These are phyloP conservation scores for Neolamprologus longior DNA, from an alignment of 2,113 vertebrate genomes.

Conservation along the genomic window DNA sequence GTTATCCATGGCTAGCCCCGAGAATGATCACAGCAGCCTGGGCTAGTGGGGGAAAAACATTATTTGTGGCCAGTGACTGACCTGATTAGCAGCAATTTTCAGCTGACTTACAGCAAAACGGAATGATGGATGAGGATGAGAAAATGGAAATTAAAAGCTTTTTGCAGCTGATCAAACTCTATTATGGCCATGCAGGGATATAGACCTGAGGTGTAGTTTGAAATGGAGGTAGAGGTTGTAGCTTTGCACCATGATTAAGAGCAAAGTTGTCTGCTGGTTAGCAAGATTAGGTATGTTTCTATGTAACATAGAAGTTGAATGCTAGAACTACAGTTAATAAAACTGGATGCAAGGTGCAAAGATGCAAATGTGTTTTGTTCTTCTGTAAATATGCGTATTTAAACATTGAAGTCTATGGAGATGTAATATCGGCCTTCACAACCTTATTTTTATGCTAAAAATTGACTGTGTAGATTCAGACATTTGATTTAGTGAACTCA, in stretches of 20 bases:
- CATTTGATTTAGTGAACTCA: background rate
- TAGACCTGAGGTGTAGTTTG: background rate
- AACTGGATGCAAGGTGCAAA: background rate
- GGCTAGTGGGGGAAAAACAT: background rate
- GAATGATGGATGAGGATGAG: background rate
- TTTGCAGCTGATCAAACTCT: background rate
- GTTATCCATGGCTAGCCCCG: background rate
- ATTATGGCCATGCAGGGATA: background rate
- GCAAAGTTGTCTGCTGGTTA: background rate
- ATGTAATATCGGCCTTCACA: background rate
- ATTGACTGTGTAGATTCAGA: background rate
- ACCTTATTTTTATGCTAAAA: background rate
- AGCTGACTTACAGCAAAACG: background rate
- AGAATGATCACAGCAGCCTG: background rate
- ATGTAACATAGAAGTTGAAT: background rate
- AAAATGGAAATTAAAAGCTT: background rate
- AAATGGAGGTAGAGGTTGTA: background rate
- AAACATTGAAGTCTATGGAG: background rate
- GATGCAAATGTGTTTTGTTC: background rate
- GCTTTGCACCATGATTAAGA: background rate
- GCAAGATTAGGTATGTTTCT: background rate
- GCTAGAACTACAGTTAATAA: background rate
- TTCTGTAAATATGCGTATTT: background rate
- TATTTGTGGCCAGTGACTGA: background rate
- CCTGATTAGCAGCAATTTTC: background rate